These are phyloP conservation scores for Andrena fulva DNA, from an alignment of 2,888 invertebrate species.

Conservation along the genomic window DNA sequence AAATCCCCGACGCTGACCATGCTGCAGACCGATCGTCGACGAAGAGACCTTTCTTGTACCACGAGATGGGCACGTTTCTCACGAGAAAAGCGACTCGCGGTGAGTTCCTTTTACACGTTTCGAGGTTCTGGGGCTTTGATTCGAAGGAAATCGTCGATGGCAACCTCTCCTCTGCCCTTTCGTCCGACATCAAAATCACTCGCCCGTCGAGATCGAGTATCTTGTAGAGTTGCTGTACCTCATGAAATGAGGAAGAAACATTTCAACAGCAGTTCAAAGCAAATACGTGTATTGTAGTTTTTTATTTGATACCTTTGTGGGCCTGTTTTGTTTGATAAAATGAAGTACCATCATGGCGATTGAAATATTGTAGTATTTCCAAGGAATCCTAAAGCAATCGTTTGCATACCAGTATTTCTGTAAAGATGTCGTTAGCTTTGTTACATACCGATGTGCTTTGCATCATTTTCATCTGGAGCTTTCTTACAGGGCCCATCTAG, in stretches of 20 bases:
- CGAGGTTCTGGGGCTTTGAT: neutral
- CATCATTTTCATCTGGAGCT: slow-evolving; percentile 12
- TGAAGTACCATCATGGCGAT: neutral
- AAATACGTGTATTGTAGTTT: neutral
- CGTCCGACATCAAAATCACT: neutral
- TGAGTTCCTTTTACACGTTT: slow-evolving; percentile 14
- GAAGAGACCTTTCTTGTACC: slow-evolving; percentile 27
- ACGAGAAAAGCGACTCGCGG: neutral
- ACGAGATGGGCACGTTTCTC: neutral
- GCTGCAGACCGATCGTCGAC: slow-evolving; percentile 45
- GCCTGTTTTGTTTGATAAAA: neutral
- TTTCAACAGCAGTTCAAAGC: too few species aligned
- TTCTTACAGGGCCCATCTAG: neutral
- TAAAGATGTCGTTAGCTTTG: neutral
- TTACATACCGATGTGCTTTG: neutral
- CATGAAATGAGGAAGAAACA: too few species aligned
- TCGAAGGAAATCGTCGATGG: neutral
- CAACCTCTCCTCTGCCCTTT: neutral
- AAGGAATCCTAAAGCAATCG: too few species aligned
- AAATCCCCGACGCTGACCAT: slow-evolving; percentile 19
- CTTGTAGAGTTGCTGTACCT: too few species aligned
- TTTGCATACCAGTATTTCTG: too few species aligned
- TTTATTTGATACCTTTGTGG: neutral
- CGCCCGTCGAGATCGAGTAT: too few species aligned
- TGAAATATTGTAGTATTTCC: neutral